Base-by-base conservation (phyloP, 1,140 invertebrate species). In the Leptestheria dahalacensis region DNA sequence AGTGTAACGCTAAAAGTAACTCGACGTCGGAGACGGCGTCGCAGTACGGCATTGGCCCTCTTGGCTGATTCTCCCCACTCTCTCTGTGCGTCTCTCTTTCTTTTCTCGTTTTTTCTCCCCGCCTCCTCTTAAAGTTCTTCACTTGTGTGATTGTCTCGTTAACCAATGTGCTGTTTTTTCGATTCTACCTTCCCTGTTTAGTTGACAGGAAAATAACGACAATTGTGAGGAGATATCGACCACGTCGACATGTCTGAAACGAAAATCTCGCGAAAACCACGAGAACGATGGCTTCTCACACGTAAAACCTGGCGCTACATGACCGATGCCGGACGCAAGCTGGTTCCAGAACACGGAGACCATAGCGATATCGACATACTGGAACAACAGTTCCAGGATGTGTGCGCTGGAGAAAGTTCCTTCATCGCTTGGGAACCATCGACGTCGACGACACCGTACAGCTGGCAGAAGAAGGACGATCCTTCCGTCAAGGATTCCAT, bases 221-320 rank as follows among this genome's bases (percentile, higher is more conserved):
- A n/a, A n/a, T n/a, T n/a, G n/a, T n/a, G n/a, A n/a, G n/a, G n/a
- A n/a, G n/a, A n/a, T n/a, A n/a, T n/a, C n/a, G n/a, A n/a, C n/a
- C n/a, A n/a, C n/a, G n/a, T n/a, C n/a, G n/a, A 41, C 6, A 41
- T 41, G 33, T 6, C 33, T 15, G 33, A 41, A 41, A 41, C 33
- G 33, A 41, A 41, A 41, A 9, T 15, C 6, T 41, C 33, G 33
- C 6, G 15, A 15, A 41, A 41, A 15, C 53, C 53, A 3, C 20
- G 26, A 20, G 85, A 90, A 70, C 78, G 88, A 72, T 91, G 88
- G 88, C 73, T 91, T 28, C 75, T 90, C 21, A 89, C 87, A 3
- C 74, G 87, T 25, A 91, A 91, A 72, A 90, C 88, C 20, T 91
- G 88, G 88, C 76, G 86, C 60, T 90, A 90, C 69, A 91, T 91